Evolutionary conservation across 2,888 invertebrate genomes (phyloP).

Genomic region (Spatulosminthurus flaviceps): DNA sequence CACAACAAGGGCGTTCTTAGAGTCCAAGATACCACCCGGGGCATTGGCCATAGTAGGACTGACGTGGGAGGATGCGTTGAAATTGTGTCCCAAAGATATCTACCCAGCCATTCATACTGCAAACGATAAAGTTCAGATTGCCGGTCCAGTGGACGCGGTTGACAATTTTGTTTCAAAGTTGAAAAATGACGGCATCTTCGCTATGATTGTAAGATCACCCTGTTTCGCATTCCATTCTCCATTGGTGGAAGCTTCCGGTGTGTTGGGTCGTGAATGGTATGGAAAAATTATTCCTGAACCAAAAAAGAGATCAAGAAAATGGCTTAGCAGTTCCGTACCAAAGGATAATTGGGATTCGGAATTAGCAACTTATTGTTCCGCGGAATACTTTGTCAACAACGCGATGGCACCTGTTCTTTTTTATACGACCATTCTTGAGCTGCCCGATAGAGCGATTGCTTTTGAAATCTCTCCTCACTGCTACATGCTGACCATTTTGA

Average conservation of each 20-base stretch:
- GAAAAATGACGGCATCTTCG: constrained; percentile 79
- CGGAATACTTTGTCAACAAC: constrained; percentile 90
- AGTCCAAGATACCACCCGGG: constrained; percentile 64
- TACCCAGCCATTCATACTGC: constrained; percentile 94
- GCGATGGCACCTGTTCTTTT: constrained; percentile 78
- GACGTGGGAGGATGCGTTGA: constrained; percentile 72
- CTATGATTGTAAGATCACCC: constrained; percentile 83
- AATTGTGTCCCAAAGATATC: constrained; percentile 79
- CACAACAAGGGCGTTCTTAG: constrained; percentile 66
- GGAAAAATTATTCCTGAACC: constrained; percentile 37
- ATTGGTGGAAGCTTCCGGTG: constrained; percentile 22
- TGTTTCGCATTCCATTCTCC: constrained; percentile 83
- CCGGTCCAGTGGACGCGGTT: constrained; percentile 80
- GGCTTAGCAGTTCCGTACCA: constrained; percentile 88
- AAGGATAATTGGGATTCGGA: constrained; percentile 76
- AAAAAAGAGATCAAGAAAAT: constrained; percentile 73
- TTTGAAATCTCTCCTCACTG: constrained; percentile 72
- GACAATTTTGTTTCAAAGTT: constrained; percentile 76
- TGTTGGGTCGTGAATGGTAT: constrained; percentile 7
- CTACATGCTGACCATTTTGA: constrained; percentile 70
- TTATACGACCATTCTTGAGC: constrained; percentile 69
- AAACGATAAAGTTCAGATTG: constrained; percentile 89
- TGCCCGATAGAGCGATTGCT: constrained; percentile 70
- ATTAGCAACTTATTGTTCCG: constrained; percentile 75
- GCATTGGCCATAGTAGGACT: constrained; percentile 69